phyloP scores from a whole-genome alignment of 2,797 vertebrate genomes.

The Fratercula arctica region DNA sequence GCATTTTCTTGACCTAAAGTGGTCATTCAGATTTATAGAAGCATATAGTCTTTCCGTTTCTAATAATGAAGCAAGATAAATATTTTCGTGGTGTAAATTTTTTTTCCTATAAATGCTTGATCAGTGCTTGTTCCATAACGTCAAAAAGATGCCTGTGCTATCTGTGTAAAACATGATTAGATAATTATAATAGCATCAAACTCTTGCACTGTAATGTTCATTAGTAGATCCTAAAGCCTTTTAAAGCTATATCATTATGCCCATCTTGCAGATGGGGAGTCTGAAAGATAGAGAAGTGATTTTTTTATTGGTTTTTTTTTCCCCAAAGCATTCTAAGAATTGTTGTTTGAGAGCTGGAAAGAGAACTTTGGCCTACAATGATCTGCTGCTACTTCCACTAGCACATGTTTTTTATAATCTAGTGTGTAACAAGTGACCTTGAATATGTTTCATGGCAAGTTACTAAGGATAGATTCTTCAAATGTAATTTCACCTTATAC shows the following conservation, averaged over 20 bases:
- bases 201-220: background rate
- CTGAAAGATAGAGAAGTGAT: background rate
- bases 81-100: background rate
- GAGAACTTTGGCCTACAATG: background rate
- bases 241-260: background rate
- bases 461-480: background rate
- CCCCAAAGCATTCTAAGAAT: background rate
- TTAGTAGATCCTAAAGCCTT: background rate
- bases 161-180: background rate
- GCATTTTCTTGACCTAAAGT: background rate
- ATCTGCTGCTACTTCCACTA: background rate
- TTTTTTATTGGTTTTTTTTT: background rate
- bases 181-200: background rate
- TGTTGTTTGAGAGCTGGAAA: background rate
- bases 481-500: background rate
- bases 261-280: background rate
- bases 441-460: background rate
- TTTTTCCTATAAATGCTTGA: background rate
- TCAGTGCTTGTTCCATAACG: background rate
- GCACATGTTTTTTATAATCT: background rate
- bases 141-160: background rate
- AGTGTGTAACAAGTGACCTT: background rate
- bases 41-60: background rate
- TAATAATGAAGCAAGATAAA: background rate
- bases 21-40: background rate